Base-by-base conservation (phyloP, 2,797 vertebrate species). In the Karalla daura region DNA sequence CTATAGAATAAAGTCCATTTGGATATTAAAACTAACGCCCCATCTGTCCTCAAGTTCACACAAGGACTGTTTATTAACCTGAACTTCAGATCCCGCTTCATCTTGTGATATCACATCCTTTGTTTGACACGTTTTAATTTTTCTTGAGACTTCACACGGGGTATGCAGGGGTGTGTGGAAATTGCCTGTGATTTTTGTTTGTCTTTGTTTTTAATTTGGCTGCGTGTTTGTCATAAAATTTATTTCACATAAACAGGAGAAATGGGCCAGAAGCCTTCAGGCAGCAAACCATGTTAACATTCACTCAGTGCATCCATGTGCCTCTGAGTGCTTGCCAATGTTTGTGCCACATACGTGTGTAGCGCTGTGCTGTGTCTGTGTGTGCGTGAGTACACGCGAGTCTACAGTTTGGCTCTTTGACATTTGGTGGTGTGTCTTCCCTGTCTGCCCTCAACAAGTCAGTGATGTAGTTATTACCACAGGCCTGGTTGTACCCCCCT, bases 401-500 rank as follows among this genome's bases (percentile, higher is more conserved):
- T 56, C 2, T 4, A 4, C 43, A 28, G 20, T 73, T 58, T 62
- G 37, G 27, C 36, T 51, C 36, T 47, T 23, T 73, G 55, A 35
- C 28, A 35, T 17, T 56, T 4, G 3, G 18, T 45, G 40, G 18
- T 65, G 60, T 50, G 23, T n/a, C n/a, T 46, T 32, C 1, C 4
- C 59, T 52, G 60, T 28, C 21, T 67, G 17, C 43, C 27, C 64
- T 28, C 18, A 73, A 77, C 54, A 63, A 70, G 58, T 74, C 41
- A 77, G 62, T 74, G 33, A 52, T 27, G 39, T 59, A 17, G 61
- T 51, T 63, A 30, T 60, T 49, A 65, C 78, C 13, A 17, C 54
- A 78, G 80, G 67, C 78, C 61, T 60, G 62, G 78, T 73, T 72
- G 35, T 32, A 64, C 36, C 33, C 58, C 32, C 11, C 14, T 63